Conservation (phyloP, 2,113 vertebrate species). For the Aptenodytes forsteri region DNA sequence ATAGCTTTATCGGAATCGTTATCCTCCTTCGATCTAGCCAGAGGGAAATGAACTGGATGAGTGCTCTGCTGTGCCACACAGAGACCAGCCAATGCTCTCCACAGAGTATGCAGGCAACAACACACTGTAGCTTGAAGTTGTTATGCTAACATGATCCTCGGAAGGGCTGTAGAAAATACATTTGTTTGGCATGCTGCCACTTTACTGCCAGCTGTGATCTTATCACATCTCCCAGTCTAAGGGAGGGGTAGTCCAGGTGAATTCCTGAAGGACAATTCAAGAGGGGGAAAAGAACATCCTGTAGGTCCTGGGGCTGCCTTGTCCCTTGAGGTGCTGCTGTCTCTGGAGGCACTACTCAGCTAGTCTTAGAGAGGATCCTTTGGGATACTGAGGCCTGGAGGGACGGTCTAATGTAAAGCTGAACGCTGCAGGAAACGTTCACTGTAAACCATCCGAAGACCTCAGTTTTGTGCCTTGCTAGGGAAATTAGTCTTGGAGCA, state of each 20-base stretch:
- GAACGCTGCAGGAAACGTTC: background rate
- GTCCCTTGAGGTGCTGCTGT: background rate
- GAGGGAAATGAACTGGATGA: background rate
- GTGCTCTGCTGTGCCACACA: background rate
- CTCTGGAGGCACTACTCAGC: background rate
- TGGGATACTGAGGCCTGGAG: background rate
- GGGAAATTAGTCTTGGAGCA: background rate
- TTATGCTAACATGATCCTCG: background rate
- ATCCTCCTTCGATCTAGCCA: background rate
- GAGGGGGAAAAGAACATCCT: background rate
- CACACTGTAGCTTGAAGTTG: background rate
- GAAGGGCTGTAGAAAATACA: background rate
- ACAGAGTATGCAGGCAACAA: background rate
- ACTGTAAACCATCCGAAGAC: background rate
- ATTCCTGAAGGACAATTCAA: background rate
- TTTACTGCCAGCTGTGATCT: background rate
- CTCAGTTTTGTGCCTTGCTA: background rate
- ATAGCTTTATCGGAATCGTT: background rate
- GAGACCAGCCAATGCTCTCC: background rate
- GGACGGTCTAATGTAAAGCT: background rate
- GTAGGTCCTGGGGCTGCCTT: background rate
- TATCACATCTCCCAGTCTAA: background rate
- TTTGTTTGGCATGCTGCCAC: background rate
- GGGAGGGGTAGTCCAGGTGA: background rate
- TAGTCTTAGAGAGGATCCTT: background rate